A percentile compares a stretch with the other conserved stretches of the same genome.
Evolutionary conservation across 2,797 vertebrate genomes (phyloP).

Genomic region (Crenichthys baileyi): DNA sequence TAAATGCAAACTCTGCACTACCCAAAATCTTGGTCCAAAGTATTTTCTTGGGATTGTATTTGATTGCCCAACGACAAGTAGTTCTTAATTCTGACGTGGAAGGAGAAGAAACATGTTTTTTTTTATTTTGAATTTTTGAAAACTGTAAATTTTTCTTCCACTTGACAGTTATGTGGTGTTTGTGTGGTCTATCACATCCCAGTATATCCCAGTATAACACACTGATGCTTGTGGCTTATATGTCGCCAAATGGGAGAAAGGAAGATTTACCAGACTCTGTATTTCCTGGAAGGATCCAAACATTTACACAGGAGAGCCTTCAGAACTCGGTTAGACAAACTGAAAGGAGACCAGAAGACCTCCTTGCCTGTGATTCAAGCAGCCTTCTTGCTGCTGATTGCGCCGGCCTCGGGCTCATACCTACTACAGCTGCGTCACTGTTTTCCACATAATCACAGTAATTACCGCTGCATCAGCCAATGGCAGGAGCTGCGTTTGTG

Average conservation of each 20-base stretch:
- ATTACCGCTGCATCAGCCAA: conserved; percentile 36
- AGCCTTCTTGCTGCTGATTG: conserved; percentile 21
- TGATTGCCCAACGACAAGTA: too few species aligned
- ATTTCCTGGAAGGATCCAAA: too few species aligned
- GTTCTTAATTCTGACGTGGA: too few species aligned
- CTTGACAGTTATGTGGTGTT: not conserved
- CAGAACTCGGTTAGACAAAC: conserved; percentile 23
- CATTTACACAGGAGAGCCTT: not conserved
- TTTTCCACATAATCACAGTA: conserved; percentile 53
- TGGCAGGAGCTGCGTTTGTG: conserved; percentile 21
- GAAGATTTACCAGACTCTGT: too few species aligned
- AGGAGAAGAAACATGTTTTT: too few species aligned
- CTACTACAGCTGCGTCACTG: conserved; percentile 37
- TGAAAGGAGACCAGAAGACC: not conserved
- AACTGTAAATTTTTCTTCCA: not conserved
- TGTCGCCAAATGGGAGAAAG: not conserved
- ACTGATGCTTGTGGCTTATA: not conserved
- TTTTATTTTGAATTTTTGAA: not conserved
- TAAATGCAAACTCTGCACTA: too few species aligned
- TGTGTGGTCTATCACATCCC: not conserved
- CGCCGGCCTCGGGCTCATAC: conserved; percentile 20
- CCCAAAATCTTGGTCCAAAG: too few species aligned
- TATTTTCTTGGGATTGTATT: too few species aligned
- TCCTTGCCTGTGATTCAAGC: conserved; percentile 34
- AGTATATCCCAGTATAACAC: too few species aligned